A percentile compares a stretch with the other conserved stretches of the same genome.
These are phyloP conservation scores for Acleris emargana DNA, from an alignment of 2,888 invertebrate genomes.

Conservation along the genomic window DNA sequence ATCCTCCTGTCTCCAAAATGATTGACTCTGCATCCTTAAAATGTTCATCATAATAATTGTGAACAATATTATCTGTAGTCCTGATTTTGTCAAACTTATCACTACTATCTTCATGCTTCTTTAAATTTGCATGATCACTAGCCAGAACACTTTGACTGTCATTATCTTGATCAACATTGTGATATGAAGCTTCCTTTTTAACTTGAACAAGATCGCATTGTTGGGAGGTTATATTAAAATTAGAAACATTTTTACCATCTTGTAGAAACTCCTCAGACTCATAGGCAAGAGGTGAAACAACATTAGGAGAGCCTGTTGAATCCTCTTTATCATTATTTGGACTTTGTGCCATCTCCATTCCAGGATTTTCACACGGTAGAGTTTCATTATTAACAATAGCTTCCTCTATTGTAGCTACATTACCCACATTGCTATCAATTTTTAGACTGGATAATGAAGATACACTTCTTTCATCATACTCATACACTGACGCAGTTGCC, in stretches of 20 bases:
- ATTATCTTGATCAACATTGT: slow-evolving; percentile 56
- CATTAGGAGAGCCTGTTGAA: slow-evolving; percentile 41
- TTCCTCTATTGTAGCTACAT: slow-evolving; percentile 52
- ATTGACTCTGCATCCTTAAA: slow-evolving; percentile 92
- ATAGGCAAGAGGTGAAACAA: slow-evolving; percentile 58
- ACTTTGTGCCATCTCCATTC: slow-evolving; percentile 42
- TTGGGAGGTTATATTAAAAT: slow-evolving; percentile 41
- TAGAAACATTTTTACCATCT: slow-evolving; percentile 44
- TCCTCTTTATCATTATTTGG: slow-evolving; percentile 45
- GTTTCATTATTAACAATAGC: slow-evolving; percentile 44
- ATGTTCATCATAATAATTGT: slow-evolving; percentile 84
- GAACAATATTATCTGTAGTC: slow-evolving; percentile 56
- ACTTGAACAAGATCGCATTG: slow-evolving; percentile 38
- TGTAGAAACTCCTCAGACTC: slow-evolving; percentile 47
- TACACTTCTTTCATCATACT: slow-evolving; percentile 74
- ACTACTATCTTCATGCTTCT: slow-evolving; percentile 46
- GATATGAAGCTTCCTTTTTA: slow-evolving; percentile 49
- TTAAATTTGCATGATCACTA: slow-evolving; percentile 41
- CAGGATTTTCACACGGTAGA: slow-evolving; percentile 43
- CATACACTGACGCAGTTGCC: slow-evolving; percentile 66
- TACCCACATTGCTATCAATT: slow-evolving; percentile 67
- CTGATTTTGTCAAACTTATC: slow-evolving; percentile 52
- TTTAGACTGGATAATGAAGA: slow-evolving; percentile 69
- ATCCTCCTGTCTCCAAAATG: slow-evolving; percentile 86
- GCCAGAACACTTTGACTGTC: slow-evolving; percentile 49